Evolutionary conservation across 2,113 vertebrate genomes (phyloP).

Genomic region (Picathartes gymnocephalus): DNA sequence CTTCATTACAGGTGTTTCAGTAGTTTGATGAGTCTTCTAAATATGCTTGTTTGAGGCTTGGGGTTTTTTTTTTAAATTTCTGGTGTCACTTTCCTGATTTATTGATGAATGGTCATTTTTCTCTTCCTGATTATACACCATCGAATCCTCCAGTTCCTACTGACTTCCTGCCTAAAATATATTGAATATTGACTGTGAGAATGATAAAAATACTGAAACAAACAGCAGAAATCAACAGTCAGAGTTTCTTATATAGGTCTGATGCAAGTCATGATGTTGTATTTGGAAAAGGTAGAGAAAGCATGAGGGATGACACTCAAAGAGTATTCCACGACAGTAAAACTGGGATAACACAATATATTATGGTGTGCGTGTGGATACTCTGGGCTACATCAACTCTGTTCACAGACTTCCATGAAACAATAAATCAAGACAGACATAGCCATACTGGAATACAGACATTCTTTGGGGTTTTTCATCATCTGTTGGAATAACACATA

Average conservation of each 20-base stretch:
- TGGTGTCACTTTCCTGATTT: not conserved
- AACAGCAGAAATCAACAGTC: not conserved
- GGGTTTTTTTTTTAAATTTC: not conserved
- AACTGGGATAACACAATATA: not conserved
- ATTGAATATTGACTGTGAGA: not conserved
- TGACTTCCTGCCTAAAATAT: not conserved
- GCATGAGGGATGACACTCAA: not conserved
- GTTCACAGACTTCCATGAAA: not conserved
- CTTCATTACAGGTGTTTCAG: not conserved
- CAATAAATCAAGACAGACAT: not conserved
- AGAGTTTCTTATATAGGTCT: not conserved
- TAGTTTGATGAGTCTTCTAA: not conserved
- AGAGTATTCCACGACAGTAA: not conserved
- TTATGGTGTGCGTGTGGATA: not conserved
- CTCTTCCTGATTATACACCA: not conserved
- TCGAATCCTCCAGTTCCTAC: not conserved
- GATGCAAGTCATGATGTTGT: not conserved
- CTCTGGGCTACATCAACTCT: not conserved
- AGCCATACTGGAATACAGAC: not conserved
- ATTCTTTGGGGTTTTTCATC: not conserved
- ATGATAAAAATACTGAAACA: not conserved
- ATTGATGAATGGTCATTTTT: not conserved
- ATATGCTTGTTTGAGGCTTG: not conserved
- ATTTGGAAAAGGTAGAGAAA: not conserved
- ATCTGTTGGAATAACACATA: not conserved